Conservation (phyloP, 2,113 vertebrate genomes). For the Hyla sarda region DNA sequence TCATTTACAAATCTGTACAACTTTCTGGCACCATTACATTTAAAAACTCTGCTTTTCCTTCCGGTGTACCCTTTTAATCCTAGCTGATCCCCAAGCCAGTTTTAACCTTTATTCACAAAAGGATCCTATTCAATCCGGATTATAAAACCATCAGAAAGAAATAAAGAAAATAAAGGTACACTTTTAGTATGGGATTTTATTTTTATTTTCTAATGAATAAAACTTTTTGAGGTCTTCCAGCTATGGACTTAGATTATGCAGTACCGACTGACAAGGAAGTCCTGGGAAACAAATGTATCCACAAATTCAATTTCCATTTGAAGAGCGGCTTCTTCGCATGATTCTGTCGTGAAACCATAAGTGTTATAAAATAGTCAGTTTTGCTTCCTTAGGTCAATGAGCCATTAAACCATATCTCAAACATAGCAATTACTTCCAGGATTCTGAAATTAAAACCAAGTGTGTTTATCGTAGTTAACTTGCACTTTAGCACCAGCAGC, state of each 20-base stretch:
- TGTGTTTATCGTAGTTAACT: constrained; percentile 24
- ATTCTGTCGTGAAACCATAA: not conserved
- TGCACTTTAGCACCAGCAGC: constrained; percentile 25
- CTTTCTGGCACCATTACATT: too few relatives aligned
- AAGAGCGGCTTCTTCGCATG: not conserved
- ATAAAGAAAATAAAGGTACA: too few relatives aligned
- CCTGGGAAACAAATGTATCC: not conserved
- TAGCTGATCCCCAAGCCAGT: too few relatives aligned
- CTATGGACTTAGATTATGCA: not conserved
- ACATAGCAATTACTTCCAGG: constrained; percentile 28
- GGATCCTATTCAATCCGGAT: too few relatives aligned
- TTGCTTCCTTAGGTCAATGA: constrained; percentile 27
- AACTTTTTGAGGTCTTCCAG: not conserved
- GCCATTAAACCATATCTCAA: constrained; percentile 24
- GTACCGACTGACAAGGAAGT: not conserved
- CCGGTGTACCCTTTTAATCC: too few relatives aligned
- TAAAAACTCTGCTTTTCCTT: too few relatives aligned
- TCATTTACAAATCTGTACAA: too few relatives aligned
- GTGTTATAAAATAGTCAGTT: constrained; percentile 9
- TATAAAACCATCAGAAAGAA: too few relatives aligned
- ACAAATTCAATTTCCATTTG: not conserved
- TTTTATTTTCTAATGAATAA: too few relatives aligned
- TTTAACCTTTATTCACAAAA: too few relatives aligned
- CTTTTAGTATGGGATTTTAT: too few relatives aligned
- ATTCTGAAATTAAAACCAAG: constrained; percentile 37